These are phyloP conservation scores for Atopsyche davidsoni DNA, from an alignment of 1,140 invertebrate species.

Conservation along the genomic window DNA sequence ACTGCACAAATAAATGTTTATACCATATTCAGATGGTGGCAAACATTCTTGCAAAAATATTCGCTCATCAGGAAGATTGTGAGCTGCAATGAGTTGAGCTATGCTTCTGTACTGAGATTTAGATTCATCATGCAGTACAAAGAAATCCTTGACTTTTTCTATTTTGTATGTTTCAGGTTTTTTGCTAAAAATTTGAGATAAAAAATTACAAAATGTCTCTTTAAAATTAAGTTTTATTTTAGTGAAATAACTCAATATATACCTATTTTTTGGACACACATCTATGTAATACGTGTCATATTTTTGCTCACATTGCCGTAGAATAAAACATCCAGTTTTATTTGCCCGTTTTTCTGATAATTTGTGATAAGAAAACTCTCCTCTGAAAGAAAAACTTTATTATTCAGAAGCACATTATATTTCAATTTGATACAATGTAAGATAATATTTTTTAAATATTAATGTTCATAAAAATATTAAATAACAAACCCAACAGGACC, in stretches of 20 bases:
- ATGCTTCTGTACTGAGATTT: constrained; percentile 54
- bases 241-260: constrained; percentile 29
- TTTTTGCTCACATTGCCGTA: constrained; percentile 71
- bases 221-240: too few relatives aligned
- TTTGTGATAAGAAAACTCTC: constrained; percentile 76
- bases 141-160: constrained; percentile 46
- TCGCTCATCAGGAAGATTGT: constrained; percentile 51
- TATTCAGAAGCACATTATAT: background rate
- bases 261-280: constrained; percentile 65
- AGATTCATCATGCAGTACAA: constrained; percentile 45
- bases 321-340: constrained; percentile 68
- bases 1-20: constrained; percentile 13
- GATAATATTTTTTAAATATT: too few relatives aligned
- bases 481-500: constrained; percentile 68
- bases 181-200: constrained; percentile 41
- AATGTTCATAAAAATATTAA: too few relatives aligned
- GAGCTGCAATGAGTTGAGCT: constrained; percentile 53
- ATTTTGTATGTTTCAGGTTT: constrained; percentile 68
- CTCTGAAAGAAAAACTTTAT: constrained; percentile 48
- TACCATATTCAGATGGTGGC: constrained; percentile 81
- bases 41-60: constrained; percentile 67
- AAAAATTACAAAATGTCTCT: too few relatives aligned
- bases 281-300: constrained; percentile 77
- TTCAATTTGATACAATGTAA: too few relatives aligned
- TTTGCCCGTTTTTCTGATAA: constrained; percentile 69